These are phyloP conservation scores for Eueides isabella DNA, from an alignment of 1,140 invertebrate species.

Conservation along the genomic window DNA sequence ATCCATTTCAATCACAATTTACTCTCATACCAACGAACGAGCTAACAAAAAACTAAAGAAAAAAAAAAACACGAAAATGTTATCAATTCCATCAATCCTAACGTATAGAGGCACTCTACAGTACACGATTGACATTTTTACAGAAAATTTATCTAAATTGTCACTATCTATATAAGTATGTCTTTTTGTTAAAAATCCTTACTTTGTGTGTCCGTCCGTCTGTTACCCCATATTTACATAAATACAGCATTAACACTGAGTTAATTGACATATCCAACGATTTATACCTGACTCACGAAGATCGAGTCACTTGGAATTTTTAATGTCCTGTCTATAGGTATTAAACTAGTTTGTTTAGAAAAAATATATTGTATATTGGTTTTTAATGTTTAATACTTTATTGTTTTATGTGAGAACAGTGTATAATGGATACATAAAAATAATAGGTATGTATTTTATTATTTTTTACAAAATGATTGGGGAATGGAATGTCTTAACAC, in stretches of 20 bases:
- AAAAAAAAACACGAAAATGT: neutral
- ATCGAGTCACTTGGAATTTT: constrained; percentile 39
- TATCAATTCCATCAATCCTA: constrained; percentile 14
- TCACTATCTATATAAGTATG: neutral
- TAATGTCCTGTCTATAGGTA: constrained; percentile 29
- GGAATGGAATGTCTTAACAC: no score
- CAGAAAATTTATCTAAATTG: constrained; percentile 33
- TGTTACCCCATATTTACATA: constrained; percentile 36
- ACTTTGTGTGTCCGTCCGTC: constrained; percentile 30
- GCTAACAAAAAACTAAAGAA: constrained; percentile 20
- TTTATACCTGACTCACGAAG: constrained; percentile 35
- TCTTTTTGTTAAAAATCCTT: constrained; percentile 26
- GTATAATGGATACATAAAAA: neutral
- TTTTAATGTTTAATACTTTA: constrained; percentile 9
- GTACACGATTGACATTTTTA: constrained; percentile 32
- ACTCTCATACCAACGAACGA: neutral
- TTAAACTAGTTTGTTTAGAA: constrained; percentile 40
- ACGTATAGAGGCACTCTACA: constrained; percentile 7
- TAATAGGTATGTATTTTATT: neutral
- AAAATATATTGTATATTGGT: constrained; percentile 13
- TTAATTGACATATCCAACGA: constrained; percentile 44
- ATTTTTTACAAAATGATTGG: no score
- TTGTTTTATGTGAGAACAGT: neutral
- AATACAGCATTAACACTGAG: constrained; percentile 42
- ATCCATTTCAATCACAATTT: neutral